phyloP scores from a whole-genome alignment of 2,888 invertebrate genomes.

The Tenthredo mesomela region DNA sequence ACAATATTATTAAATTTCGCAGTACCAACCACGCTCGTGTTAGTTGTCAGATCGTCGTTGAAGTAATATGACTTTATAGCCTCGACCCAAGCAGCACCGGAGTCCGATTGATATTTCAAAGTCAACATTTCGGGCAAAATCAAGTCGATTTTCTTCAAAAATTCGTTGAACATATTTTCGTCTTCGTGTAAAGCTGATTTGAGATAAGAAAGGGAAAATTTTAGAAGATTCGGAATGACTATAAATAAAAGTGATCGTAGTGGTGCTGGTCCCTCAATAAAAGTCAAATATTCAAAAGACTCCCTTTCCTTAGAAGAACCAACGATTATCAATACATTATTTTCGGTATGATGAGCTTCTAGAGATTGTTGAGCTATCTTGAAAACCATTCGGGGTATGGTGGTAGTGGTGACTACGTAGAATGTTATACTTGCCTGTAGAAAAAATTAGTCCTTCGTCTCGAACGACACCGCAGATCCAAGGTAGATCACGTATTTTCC shows the following conservation, averaged over 20 bases:
- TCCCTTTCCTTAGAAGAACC: neutral
- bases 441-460: slow-evolving; percentile 61
- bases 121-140: neutral
- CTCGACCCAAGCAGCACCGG: slow-evolving; percentile 3
- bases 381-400: neutral
- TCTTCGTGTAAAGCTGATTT: neutral
- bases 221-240: neutral
- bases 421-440: slow-evolving; percentile 52
- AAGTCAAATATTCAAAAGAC: neutral
- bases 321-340: neutral
- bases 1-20: neutral
- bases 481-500: slow-evolving; percentile 59
- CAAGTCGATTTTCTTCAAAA: slow-evolving; percentile 5
- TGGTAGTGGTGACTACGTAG: neutral
- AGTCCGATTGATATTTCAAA: slow-evolving; percentile 11
- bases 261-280: neutral
- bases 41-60: slow-evolving; percentile 23
- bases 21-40: slow-evolving; percentile 1
- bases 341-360: neutral
- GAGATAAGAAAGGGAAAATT: neutral
- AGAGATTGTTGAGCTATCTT: neutral
- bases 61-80: slow-evolving; percentile 35
- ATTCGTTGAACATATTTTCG: neutral
- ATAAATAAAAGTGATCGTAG: neutral
- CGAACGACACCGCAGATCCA: slow-evolving; percentile 59